Base-by-base conservation (phyloP, 2,113 vertebrate genomes). In the Danio rerio region DNA sequence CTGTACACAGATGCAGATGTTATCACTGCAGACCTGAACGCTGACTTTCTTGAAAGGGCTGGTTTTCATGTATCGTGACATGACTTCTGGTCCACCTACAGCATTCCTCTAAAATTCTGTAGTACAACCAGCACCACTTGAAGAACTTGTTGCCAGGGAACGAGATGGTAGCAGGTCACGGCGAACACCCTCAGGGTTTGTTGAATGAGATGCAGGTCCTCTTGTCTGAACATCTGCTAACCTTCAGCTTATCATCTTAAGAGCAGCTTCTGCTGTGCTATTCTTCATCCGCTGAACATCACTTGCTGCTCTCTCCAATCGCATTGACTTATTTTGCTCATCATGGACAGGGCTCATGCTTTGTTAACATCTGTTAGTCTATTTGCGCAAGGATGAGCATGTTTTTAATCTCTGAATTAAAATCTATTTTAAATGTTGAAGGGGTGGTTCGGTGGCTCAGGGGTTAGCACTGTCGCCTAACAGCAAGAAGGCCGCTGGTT, bases 141-240 rank as follows among this genome's bases (percentile, higher is more conserved):
- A 78, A 85, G 56, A 71, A 85, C 65, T 78, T 84, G 83, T 86
- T 89, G 83, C 83, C 76, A 81, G 53, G 86, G 59, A 87, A 87
- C 81, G 31, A 72, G 79, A 84, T 84, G 84, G 77, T 61, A 82
- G 73, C 86, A 86, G 83, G 81, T 86, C 78, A 81, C 47, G 43
- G 75, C 74, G 81, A 78, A 83, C 78, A 78, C 62, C 86, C 83
- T 86, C 75, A 73, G 56, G 71, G 53, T 76, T 83, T 86, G 70
- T 78, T 84, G 50, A 66, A 74, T 63, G 66, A 76, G 63, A 84
- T 78, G 68, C 69, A 79, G 31, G 49, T 69, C 63, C 71, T 76
- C 70, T 58, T 84, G 42, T 74, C 70, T 79, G 76, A 77, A 50
- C 83, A 78, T 83, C 73, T 73, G 65, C 71, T 73, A 85, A 87